Evolutionary conservation across 2,113 vertebrate genomes (phyloP).

Genomic region (Lucifuga dentata): DNA sequence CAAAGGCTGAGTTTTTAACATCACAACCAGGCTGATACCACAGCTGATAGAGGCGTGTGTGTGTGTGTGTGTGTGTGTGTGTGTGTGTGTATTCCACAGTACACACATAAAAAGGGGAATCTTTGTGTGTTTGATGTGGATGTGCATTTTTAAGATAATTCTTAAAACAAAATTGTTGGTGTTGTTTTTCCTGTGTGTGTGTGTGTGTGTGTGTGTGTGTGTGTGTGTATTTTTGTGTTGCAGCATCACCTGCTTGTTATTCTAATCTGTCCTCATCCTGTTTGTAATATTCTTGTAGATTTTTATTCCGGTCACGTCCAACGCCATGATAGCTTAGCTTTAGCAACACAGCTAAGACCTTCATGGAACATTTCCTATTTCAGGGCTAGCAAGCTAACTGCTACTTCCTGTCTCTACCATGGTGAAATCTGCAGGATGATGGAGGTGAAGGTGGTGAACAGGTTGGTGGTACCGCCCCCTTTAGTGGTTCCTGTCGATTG

Average conservation of each 20-base stretch:
- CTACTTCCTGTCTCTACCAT: too few species aligned
- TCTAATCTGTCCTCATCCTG: slow-evolving; percentile 24
- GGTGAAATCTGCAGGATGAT: too few species aligned
- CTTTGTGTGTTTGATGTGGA: neutral
- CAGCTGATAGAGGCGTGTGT: slow-evolving; percentile 48
- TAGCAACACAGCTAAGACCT: too few species aligned
- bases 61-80: slow-evolving; percentile 27
- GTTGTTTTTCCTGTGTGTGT: neutral
- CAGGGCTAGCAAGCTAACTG: too few species aligned
- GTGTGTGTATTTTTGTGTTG: slow-evolving; percentile 1
- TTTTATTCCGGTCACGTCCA: too few species aligned
- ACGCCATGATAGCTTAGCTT: too few species aligned
- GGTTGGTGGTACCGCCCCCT: too few species aligned
- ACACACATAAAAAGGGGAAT: too few species aligned
- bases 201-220: neutral
- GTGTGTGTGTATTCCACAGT: too few species aligned
- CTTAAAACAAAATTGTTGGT: neutral
- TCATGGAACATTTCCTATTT: too few species aligned
- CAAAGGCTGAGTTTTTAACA: slow-evolving; percentile 74
- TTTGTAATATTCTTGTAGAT: slow-evolving; percentile 34
- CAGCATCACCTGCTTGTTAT: slow-evolving; percentile 36
- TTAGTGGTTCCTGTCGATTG: too few species aligned
- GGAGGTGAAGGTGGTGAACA: too few species aligned
- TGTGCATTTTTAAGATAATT: neutral
- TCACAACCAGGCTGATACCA: slow-evolving; percentile 64